Evolutionary conservation across 2,113 vertebrate species (phyloP), one percentile per base, ranked within the genome.

Genomic region (Steatornis caripensis): DNA sequence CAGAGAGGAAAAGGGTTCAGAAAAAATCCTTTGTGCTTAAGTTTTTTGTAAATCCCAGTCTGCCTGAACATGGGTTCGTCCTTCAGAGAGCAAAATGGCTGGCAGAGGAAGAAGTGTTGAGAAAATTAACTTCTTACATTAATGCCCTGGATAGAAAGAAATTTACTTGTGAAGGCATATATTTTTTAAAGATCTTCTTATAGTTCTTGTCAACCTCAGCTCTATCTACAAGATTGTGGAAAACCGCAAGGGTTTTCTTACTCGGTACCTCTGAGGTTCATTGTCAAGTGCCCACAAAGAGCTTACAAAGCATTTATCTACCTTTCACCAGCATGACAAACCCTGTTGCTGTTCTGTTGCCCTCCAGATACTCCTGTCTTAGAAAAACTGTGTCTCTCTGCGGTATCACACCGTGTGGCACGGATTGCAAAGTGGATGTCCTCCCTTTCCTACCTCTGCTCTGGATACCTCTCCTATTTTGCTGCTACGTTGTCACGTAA

Each of bases 141-240:
- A 95, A 93, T 93, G 91, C 95, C 76, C 80, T 48, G 51, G 12
- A 74, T 74, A 79, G 77, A 91, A 95, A 91, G 87, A 88, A 95
- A 90, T 41, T 54, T 89, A 26, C 62, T 64, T 55, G 43, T 69
- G 78, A 97, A 91, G 92, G 66, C n/a, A n/a, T 92, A 5, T 91
- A 57, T 85, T 95, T 97, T 94, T 92, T 10, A n/a, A 97, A 97
- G 92, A 81, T 84, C 82, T 70, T 95, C 96, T 96, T 89, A 94
- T 21, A 83, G 54, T 71, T 87, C 69, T 96, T 83, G 64, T 85
- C 48, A 95, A 83, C 79, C 95, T 29, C 57, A 97, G 84, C 86
- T 96, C 89, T 94, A 41, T 46, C 74, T 82, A 80, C 68, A 84
- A 74, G 85, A 39, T 17, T 62, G 61, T 68, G 72, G 76, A 92